Percentiles rank a stretch among this genome's conserved stretches.
phyloP scores from a whole-genome alignment of 2,888 invertebrate genomes.

The Caenorhabditis plicata region DNA sequence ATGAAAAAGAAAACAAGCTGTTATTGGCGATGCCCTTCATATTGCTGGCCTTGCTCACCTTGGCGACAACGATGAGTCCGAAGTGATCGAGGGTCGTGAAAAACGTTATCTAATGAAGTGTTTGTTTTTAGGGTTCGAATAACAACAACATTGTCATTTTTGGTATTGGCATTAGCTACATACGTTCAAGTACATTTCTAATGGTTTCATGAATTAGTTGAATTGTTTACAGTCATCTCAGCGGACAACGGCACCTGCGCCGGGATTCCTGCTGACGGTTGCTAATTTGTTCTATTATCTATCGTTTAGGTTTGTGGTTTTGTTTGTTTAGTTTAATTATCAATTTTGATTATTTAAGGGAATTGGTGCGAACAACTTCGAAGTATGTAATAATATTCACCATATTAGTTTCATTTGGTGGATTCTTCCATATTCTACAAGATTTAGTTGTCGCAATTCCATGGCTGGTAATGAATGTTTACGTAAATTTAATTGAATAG shows the following conservation, averaged over 20 bases:
- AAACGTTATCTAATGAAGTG: not conserved
- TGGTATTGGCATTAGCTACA: constrained; percentile 20
- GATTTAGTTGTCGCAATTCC: constrained; percentile 32
- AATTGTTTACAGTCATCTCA: constrained; percentile 16
- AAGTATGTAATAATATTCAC: constrained; percentile 9
- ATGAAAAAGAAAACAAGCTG: constrained; percentile 19
- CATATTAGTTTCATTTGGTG: constrained; percentile 13
- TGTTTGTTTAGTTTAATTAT: not conserved
- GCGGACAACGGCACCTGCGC: constrained; percentile 11
- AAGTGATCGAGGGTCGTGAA: constrained; percentile 7
- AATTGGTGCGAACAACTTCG: constrained; percentile 10
- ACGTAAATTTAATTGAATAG: not conserved
- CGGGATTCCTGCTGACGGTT: constrained; percentile 13
- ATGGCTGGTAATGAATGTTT: not conserved
- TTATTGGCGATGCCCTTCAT: constrained; percentile 31
- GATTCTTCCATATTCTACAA: constrained; percentile 21
- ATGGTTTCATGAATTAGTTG: too few relatives aligned
- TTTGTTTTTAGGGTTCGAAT: constrained; percentile 8
- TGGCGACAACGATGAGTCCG: constrained; percentile 31
- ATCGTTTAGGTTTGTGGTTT: constrained; percentile 12
- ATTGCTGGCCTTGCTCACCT: constrained; percentile 23
- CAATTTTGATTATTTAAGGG: constrained; percentile 8
- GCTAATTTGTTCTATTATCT: constrained; percentile 23
- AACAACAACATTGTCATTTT: constrained; percentile 24
- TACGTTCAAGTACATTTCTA: not conserved